Evolutionary conservation across 2,113 vertebrate species (phyloP).

Genomic region (Xiphorhynchus elegans): DNA sequence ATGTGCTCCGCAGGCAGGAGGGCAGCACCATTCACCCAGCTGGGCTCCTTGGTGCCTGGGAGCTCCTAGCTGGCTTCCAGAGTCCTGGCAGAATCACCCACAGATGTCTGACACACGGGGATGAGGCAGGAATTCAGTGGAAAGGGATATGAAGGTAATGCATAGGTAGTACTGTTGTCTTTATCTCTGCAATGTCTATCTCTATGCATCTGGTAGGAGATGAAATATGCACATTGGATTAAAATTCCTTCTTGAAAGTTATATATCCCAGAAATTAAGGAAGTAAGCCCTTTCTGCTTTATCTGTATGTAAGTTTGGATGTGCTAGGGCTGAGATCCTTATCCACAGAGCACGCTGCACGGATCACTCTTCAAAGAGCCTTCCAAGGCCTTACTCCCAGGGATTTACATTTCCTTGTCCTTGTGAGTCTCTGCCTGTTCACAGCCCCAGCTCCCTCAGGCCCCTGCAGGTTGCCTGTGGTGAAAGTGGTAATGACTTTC

Average conservation of each 20-base stretch:
- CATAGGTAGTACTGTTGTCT: neutral
- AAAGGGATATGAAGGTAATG: neutral
- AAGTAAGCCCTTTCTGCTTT: neutral
- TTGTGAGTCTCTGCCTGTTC: neutral
- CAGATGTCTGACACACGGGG: neutral
- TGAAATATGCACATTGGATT: neutral
- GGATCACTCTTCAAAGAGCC: neutral
- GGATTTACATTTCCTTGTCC: neutral
- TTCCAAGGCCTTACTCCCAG: neutral
- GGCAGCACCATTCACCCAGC: neutral
- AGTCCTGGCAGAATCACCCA: neutral
- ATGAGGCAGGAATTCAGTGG: neutral
- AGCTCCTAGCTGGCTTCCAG: neutral
- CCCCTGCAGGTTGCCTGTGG: neutral
- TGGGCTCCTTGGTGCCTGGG: neutral
- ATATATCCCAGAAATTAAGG: neutral
- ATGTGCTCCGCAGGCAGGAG: neutral
- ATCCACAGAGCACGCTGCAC: rapidly evolving
- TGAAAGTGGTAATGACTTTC: neutral
- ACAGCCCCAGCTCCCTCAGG: neutral
- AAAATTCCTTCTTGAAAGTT: neutral
- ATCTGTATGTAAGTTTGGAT: neutral
- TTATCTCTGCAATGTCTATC: neutral
- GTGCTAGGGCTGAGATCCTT: neutral
- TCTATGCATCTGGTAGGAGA: neutral